These are phyloP conservation scores for Myocastor coypus DNA, from an alignment of 2,113 vertebrate genomes.

Conservation along the genomic window DNA sequence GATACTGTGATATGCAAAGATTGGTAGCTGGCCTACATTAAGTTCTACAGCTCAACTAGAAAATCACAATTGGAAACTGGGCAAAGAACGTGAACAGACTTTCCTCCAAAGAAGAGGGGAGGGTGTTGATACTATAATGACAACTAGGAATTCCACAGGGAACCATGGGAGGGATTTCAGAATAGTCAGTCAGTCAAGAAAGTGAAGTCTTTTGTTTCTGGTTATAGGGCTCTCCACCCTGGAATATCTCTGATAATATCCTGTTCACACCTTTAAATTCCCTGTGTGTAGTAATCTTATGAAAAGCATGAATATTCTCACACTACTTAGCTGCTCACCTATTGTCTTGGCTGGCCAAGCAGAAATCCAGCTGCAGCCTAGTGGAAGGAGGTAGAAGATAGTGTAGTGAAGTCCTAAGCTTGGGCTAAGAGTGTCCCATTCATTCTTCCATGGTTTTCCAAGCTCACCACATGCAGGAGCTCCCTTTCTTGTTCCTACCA, in stretches of 20 bases:
- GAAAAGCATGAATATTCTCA: not conserved
- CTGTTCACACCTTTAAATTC: not conserved
- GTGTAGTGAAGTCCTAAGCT: not conserved
- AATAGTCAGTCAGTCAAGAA: not conserved
- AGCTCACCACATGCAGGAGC: not conserved
- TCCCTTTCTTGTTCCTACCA: not conserved
- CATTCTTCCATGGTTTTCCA: not conserved
- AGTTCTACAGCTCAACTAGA: not conserved
- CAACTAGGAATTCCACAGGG: not conserved
- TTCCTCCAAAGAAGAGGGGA: not conserved
- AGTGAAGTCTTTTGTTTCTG: not conserved
- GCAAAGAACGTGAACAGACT: not conserved
- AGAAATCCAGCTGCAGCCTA: not conserved
- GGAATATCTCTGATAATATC: not conserved
- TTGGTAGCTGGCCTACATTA: not conserved
- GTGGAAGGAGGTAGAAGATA: not conserved
- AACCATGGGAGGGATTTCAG: not conserved
- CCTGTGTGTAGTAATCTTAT: not conserved
- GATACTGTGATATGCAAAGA: not conserved
- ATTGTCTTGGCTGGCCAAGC: not conserved
- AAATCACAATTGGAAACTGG: not conserved
- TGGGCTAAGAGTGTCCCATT: not conserved
- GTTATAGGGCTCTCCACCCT: not conserved
- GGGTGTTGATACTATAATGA: not conserved
- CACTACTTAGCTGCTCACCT: not conserved